Conservation (phyloP, 1,140 invertebrate genomes). For the Formica selysi region DNA sequence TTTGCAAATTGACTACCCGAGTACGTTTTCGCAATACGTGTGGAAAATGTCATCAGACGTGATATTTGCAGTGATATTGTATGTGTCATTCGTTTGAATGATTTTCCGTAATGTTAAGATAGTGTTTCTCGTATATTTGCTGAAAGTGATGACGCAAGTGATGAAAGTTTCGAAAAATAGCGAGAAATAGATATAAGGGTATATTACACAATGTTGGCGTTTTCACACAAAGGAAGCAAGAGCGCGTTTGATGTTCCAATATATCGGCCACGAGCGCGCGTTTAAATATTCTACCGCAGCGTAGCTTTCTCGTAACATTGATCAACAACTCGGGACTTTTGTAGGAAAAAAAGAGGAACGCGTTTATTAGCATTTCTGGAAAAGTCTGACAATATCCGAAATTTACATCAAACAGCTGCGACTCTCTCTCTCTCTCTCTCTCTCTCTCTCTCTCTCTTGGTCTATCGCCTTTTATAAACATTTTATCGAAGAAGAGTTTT, state of each 20-base stretch:
- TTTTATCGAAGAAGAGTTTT: not conserved
- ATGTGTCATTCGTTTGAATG: not conserved
- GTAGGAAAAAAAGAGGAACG: slow-evolving; percentile 18
- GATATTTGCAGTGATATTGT: slow-evolving; percentile 1
- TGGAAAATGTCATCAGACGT: not conserved
- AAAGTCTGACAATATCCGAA: slow-evolving; percentile 37
- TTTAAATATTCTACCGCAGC: slow-evolving; percentile 62
- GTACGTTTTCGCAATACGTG: not conserved
- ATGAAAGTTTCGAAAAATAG: slow-evolving; percentile 47
- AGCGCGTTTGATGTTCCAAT: slow-evolving; percentile 47
- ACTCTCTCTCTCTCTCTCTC: not conserved
- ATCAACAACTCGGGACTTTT: slow-evolving; percentile 51
- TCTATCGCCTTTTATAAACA: not conserved
- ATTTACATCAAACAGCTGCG: slow-evolving; percentile 41
- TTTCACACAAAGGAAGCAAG: slow-evolving; percentile 21
- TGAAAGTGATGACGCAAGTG: slow-evolving; percentile 14
- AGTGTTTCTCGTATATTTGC: slow-evolving; percentile 2
- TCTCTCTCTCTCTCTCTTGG: too few relatives aligned
- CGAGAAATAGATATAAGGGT: not conserved
- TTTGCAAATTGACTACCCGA: not conserved
- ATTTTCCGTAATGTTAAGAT: not conserved
- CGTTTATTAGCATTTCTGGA: slow-evolving; percentile 40
- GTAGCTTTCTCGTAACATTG: slow-evolving; percentile 50
- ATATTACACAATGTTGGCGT: slow-evolving; percentile 21
- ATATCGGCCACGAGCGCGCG: slow-evolving; percentile 37